Base-by-base conservation (phyloP, 2,888 invertebrate species). In the Drosophila nr. perissopoda region DNA sequence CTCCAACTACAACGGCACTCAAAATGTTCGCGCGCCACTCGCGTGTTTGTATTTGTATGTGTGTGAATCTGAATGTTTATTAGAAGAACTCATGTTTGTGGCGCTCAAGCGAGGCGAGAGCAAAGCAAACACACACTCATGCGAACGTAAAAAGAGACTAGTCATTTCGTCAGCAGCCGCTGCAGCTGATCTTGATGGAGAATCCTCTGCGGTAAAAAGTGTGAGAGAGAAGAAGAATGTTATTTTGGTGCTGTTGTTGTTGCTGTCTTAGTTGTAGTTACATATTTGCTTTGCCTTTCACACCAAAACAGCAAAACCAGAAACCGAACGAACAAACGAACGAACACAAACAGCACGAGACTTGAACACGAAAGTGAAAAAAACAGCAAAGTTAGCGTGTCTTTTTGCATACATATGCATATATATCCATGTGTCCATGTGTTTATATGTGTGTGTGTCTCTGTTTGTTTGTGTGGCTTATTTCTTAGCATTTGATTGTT, bases 341-440 rank as follows among this genome's bases (percentile, higher is more conserved):
- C 8, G 8, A 25, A 46, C 46, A 72, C 78, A 78, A 84, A 74
- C 74, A 67, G 85, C 89, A 86, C 85, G 88, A 88, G 85, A 85
- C 89, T 78, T 65, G 42, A 70, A 76, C 81, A 89, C 79, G 86
- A 86, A 86, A 86, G 89, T 89, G 85, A 89, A 89, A 89, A 79
- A 82, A 74, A 76, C 21, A 72, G 69, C 72, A 74, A 74, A 36
- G 72, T 67, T 49, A 53, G 46, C 61, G 38, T 63, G 33, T 54
- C 48, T 53, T 72, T 52, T 67, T 71, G 64, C 70, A 71, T 57
- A 53, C 53, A 70, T 53, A 42, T 58, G 49, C 53, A 58, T 52
- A 61, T 59, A 57, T 59, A 57, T 46, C 29, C 34, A 54, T 61
- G 42, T 65, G 57, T 63, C 56, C 31, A 66, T 63, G 59, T 74